Evolutionary conservation across 1,140 invertebrate genomes (phyloP).

Genomic region (Zaprionus capensis): DNA sequence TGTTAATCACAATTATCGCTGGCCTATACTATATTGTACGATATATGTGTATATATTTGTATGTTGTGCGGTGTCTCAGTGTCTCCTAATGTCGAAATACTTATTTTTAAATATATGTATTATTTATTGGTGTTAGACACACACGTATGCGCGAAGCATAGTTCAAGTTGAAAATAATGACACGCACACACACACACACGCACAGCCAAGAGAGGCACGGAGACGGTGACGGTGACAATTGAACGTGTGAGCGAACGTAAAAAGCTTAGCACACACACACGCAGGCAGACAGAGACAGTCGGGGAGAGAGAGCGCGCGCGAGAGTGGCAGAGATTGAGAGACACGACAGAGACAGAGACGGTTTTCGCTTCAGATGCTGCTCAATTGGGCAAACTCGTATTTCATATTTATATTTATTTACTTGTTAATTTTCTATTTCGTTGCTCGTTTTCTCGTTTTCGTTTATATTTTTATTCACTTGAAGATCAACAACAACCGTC

Average conservation of each 20-base stretch:
- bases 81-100: constrained; percentile 76
- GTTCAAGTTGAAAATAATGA: constrained; percentile 67
- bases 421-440: constrained; percentile 10
- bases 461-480: constrained; percentile 44
- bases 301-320: constrained; percentile 1
- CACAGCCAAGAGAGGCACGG: constrained; percentile 2
- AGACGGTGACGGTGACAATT: constrained; percentile 28
- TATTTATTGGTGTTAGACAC: constrained; percentile 22
- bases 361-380: constrained; percentile 59
- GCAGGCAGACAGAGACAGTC: constrained; percentile 18
- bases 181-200: constrained; percentile 18
- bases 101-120: constrained; percentile 75
- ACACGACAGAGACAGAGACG: constrained; percentile 45
- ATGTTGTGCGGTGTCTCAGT: constrained; percentile 18
- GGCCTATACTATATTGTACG: constrained; percentile 15
- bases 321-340: constrained; percentile 31
- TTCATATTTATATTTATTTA: constrained; percentile 34
- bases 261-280: constrained; percentile 68
- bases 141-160: constrained; percentile 58
- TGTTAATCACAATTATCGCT: constrained; percentile 77
- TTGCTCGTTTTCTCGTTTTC: constrained; percentile 22
- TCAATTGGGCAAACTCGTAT: constrained; percentile 51
- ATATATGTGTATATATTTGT: constrained; percentile 21
- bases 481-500: constrained; percentile 78
- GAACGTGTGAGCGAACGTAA: constrained; percentile 46